phyloP scores from a whole-genome alignment of 2,113 vertebrate species.

The Brachypodius melanocephalos region DNA sequence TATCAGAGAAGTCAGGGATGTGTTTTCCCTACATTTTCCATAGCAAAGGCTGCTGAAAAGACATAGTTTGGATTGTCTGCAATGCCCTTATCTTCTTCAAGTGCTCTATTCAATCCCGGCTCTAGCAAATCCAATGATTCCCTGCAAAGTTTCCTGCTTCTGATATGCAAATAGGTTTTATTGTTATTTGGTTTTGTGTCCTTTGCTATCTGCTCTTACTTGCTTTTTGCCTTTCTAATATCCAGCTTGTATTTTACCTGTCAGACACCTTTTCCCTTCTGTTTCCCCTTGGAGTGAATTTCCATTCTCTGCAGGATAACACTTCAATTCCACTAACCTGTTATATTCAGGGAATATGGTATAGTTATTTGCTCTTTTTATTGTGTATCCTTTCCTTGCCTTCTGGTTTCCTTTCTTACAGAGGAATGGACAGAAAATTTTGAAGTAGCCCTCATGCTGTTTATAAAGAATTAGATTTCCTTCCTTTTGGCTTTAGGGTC shows the following conservation, averaged over 20 bases:
- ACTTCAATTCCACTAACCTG: background rate
- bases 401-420: background rate
- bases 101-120: background rate
- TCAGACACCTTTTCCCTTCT: background rate
- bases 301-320: slow-evolving; percentile 2
- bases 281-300: background rate
- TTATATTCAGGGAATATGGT: background rate
- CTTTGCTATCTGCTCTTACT: background rate
- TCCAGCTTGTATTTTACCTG: background rate
- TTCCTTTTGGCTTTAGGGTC: background rate
- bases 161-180: background rate
- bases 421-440: background rate
- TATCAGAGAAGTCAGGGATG: background rate
- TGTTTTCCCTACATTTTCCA: background rate
- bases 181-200: background rate
- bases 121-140: background rate
- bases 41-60: background rate
- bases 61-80: background rate
- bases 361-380: background rate
- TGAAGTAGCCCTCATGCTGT: background rate
- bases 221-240: background rate
- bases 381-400: background rate
- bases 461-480: background rate
- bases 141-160: background rate
- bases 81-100: background rate